These are phyloP conservation scores for Malachius bipustulatus DNA, from an alignment of 2,888 invertebrate genomes.

Conservation along the genomic window DNA sequence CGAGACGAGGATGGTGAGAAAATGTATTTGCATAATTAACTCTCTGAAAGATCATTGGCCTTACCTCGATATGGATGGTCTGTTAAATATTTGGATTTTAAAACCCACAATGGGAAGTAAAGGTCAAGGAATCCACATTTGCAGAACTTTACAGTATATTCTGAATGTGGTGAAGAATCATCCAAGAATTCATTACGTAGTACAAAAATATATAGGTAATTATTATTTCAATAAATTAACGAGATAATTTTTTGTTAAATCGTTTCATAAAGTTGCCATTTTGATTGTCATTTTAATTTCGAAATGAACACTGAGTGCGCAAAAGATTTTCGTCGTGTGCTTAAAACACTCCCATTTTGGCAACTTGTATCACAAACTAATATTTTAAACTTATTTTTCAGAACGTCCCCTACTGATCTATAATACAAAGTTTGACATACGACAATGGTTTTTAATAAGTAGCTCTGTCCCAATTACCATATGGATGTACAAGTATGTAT, in stretches of 20 bases:
- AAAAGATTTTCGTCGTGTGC: not conserved
- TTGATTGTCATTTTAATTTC: too few relatives aligned
- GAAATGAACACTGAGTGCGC: not conserved
- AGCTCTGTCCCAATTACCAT: constrained; percentile 65
- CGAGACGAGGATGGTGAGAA: constrained; percentile 29
- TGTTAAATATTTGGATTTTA: constrained; percentile 78
- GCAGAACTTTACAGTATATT: constrained; percentile 62
- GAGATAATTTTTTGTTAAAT: constrained; percentile 2
- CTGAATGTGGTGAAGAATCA: constrained; percentile 47
- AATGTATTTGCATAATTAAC: constrained; percentile 45
- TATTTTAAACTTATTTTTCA: constrained; percentile 15
- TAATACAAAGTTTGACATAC: constrained; percentile 82
- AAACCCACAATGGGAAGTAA: constrained; percentile 75
- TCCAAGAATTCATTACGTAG: constrained; percentile 55
- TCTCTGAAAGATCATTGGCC: constrained; percentile 48
- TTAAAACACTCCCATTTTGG: too few relatives aligned
- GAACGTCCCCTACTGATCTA: constrained; percentile 65
- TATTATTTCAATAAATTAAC: constrained; percentile 6
- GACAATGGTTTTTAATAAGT: constrained; percentile 80
- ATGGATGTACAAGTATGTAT: constrained; percentile 65
- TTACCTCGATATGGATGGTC: constrained; percentile 61
- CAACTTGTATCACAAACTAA: not conserved
- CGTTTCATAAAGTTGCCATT: too few relatives aligned
- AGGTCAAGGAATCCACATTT: constrained; percentile 73
- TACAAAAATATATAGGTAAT: constrained; percentile 84